Conservation (phyloP, 2,113 vertebrate genomes). For the Sylvia atricapilla region DNA sequence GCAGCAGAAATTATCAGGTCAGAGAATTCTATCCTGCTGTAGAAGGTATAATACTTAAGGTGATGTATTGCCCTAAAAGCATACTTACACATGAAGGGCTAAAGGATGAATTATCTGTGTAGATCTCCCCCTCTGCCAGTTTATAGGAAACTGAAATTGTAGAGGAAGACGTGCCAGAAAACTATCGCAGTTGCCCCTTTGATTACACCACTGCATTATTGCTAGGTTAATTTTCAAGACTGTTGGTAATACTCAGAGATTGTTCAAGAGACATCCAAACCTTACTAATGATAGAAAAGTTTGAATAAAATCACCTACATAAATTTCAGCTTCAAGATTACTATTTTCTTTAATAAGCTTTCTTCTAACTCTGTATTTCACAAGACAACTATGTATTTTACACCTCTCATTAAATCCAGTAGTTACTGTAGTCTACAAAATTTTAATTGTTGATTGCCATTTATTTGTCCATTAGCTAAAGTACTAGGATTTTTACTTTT, state of each 20-base stretch:
- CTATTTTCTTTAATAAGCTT: neutral
- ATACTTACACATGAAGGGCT: neutral
- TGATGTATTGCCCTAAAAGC: neutral
- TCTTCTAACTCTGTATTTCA: neutral
- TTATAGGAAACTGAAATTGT: neutral
- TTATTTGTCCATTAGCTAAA: neutral
- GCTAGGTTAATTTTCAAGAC: neutral
- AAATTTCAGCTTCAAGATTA: neutral
- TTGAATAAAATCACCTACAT: neutral
- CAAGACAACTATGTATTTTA: neutral
- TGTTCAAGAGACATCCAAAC: neutral
- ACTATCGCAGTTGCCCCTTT: neutral
- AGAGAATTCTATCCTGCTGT: neutral
- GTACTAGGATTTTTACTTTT: neutral
- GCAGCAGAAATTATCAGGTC: neutral
- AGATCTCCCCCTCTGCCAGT: neutral
- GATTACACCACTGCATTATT: neutral
- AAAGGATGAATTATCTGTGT: neutral
- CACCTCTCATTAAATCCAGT: neutral
- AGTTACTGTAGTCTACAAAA: neutral
- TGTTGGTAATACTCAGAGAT: neutral
- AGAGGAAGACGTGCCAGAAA: neutral
- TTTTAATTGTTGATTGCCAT: neutral
- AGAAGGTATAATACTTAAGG: conserved; percentile 2
- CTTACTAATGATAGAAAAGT: neutral